phyloP scores from a whole-genome alignment of 2,797 vertebrate genomes.

The Sebastes oblongus region DNA sequence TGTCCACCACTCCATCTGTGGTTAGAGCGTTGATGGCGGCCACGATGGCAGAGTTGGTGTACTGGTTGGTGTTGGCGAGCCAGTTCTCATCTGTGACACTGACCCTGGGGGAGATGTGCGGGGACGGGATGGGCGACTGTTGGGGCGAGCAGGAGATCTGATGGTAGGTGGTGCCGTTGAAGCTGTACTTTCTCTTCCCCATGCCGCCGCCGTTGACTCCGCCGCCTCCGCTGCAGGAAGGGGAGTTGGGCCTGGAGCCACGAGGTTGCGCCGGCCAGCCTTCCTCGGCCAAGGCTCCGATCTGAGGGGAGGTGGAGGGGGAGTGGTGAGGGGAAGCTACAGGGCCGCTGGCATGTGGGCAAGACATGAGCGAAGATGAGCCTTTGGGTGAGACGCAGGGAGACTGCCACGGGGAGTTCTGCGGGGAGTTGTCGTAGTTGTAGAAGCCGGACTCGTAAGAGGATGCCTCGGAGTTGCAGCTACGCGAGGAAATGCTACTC shows the following conservation, averaged over 20 bases:
- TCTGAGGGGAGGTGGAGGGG: constrained; percentile 90
- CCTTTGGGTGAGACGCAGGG: constrained; percentile 95
- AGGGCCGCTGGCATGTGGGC: constrained; percentile 83
- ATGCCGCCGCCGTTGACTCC: constrained; percentile 40
- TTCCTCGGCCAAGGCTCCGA: constrained; percentile 90
- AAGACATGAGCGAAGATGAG: constrained; percentile 78
- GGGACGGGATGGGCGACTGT: constrained; percentile 89
- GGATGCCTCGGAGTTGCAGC: constrained; percentile 96
- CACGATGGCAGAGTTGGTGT: constrained; percentile 96
- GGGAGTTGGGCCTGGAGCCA: constrained; percentile 89
- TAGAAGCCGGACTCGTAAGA: constrained; percentile 96
- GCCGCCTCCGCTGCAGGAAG: constrained; percentile 79
- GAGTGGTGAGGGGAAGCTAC: constrained; percentile 89
- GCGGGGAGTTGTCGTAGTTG: constrained; percentile 92
- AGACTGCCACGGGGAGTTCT: constrained; percentile 97
- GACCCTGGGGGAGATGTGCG: constrained; percentile 90
- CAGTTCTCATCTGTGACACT: constrained; percentile 93
- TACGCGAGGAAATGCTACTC: constrained; percentile 95
- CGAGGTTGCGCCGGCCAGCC: constrained; percentile 86
- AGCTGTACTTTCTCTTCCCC: constrained; percentile 94
- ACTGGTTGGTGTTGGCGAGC: constrained; percentile 94
- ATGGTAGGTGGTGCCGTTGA: constrained; percentile 83
- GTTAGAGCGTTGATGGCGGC: constrained; percentile 97
- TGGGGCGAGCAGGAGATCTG: constrained; percentile 90
- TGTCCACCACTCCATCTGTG: constrained; percentile 91